Conservation (phyloP, 2,888 invertebrate species). For the Himalopsyche tibetana region DNA sequence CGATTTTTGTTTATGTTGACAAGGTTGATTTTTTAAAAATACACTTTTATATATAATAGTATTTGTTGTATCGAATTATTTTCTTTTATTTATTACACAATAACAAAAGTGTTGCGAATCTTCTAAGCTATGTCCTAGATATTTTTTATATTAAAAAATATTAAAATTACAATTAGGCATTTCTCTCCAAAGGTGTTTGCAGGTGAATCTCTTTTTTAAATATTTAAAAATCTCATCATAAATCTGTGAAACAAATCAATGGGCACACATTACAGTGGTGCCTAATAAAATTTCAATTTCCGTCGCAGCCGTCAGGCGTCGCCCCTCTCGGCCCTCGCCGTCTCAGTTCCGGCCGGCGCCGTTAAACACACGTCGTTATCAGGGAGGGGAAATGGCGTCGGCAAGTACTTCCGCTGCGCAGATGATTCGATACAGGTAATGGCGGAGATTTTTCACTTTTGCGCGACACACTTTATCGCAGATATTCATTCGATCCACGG, state of each 20-base stretch:
- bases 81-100: no score
- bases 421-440: conserved; percentile 34
- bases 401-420: conserved; percentile 22
- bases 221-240: background rate
- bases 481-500: background rate
- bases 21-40: no score
- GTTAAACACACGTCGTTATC: conserved; percentile 34
- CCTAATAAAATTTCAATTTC: conserved; percentile 30
- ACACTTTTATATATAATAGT: no score
- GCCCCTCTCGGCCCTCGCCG: background rate
- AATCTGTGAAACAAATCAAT: background rate
- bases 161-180: no score
- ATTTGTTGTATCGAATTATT: no score
- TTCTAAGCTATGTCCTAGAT: no score
- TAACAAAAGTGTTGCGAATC: no score
- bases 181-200: no score
- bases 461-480: no score
- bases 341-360: conserved; percentile 23
- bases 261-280: background rate
- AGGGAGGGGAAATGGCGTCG: conserved; percentile 21
- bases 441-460: background rate
- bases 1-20: no score
- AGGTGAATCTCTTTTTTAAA: background rate
- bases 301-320: background rate
- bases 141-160: no score